These are phyloP conservation scores for Mesoclemmys tuberculata DNA, from an alignment of 2,113 vertebrate species.

Conservation along the genomic window DNA sequence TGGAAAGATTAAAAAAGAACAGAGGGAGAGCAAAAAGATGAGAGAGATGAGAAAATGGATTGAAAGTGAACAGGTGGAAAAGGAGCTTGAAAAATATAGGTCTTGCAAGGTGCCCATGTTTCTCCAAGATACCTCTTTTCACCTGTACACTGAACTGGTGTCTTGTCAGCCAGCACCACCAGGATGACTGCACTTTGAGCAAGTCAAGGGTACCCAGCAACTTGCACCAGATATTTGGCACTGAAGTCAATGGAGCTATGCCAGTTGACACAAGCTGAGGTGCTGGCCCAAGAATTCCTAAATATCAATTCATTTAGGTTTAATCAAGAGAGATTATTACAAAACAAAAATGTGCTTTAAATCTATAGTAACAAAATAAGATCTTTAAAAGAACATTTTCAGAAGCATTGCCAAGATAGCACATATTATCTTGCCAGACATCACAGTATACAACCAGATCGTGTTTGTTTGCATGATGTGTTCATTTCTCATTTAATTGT, in stretches of 20 bases:
- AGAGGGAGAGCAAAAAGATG: neutral
- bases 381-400: neutral
- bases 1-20: neutral
- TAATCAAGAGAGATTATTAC: neutral
- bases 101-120: neutral
- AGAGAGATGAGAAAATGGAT: neutral
- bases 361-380: neutral
- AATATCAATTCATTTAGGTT: neutral
- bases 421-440: neutral
- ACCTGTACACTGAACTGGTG: neutral
- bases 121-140: neutral
- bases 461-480: neutral
- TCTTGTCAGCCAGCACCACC: too few species aligned
- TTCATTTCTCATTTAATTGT: neutral
- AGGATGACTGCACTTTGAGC: neutral
- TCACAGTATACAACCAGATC: neutral
- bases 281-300: neutral
- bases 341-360: neutral
- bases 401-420: neutral
- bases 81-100: neutral
- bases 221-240: neutral
- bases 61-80: neutral
- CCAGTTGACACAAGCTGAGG: neutral
- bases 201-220: neutral
- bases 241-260: neutral